A percentile compares a stretch with the other conserved stretches of the same genome.
phyloP scores from a whole-genome alignment of 1,140 invertebrate species.

The Lordiphosa collinella region DNA sequence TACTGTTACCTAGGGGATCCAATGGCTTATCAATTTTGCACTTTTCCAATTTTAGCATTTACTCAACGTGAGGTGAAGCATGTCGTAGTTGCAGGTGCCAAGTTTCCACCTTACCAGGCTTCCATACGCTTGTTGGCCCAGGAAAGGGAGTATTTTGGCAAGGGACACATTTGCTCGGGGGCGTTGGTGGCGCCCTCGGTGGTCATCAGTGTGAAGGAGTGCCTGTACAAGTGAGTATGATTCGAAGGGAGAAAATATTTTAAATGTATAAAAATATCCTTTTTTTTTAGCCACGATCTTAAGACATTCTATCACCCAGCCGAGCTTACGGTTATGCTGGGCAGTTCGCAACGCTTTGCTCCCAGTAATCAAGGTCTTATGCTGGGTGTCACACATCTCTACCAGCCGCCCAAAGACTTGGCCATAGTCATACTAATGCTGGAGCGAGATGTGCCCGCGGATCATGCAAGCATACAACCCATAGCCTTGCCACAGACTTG shows the following conservation, averaged over 20 bases:
- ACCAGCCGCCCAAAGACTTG: constrained; percentile 44
- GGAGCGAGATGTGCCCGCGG: constrained; percentile 50
- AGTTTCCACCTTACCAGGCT: constrained; percentile 55
- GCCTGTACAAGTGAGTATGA: constrained; percentile 73
- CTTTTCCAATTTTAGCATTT: background rate
- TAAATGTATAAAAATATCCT: too few species aligned
- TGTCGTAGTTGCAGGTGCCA: background rate
- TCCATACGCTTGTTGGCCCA: constrained; percentile 54
- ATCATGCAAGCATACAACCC: constrained; percentile 41
- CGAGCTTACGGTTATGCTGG: constrained; percentile 60
- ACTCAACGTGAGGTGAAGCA: background rate
- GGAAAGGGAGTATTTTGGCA: constrained; percentile 62
- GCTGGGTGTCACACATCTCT: constrained; percentile 56
- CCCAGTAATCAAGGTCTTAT: constrained; percentile 32
- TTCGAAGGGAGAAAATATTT: too few species aligned
- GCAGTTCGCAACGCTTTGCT: constrained; percentile 54
- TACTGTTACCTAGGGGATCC: too few species aligned
- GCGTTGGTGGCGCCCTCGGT: constrained; percentile 76
- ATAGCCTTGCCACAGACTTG: constrained; percentile 22
- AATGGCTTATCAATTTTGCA: too few species aligned
- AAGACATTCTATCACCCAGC: constrained; percentile 58
- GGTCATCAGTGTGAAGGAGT: constrained; percentile 80
- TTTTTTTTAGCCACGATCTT: constrained; percentile 11
- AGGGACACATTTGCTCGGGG: constrained; percentile 78
- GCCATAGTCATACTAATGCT: constrained; percentile 66